These are phyloP conservation scores for Eledone cirrhosa DNA, from an alignment of 2,888 invertebrate genomes.

Conservation along the genomic window DNA sequence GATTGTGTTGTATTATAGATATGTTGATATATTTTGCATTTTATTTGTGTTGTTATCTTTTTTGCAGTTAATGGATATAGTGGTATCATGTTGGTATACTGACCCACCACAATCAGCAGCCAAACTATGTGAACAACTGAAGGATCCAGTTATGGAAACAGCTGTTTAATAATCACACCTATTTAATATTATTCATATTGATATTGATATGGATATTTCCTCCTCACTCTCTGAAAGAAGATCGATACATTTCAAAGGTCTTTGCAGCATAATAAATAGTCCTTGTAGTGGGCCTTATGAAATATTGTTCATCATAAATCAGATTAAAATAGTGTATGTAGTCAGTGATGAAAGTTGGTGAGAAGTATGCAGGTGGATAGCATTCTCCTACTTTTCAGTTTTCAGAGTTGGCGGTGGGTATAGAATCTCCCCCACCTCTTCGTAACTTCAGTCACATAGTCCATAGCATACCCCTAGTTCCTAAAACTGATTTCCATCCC, in stretches of 20 bases:
- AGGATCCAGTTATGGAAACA: constrained; percentile 56
- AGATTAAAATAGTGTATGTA: no score
- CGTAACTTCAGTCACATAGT: no score
- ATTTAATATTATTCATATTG: no score
- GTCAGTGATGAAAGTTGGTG: no score
- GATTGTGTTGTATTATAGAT: constrained; percentile 3
- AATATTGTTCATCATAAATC: no score
- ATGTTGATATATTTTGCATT: constrained; percentile 16
- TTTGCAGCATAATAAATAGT: background rate
- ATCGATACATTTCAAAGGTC: background rate
- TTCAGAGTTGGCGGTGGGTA: no score
- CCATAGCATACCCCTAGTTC: no score
- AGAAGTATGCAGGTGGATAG: no score
- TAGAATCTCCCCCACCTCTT: no score
- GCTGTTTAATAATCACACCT: constrained; percentile 39
- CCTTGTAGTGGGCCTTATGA: no score
- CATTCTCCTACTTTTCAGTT: no score
- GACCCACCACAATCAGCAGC: constrained; percentile 53
- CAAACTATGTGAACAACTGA: constrained; percentile 51
- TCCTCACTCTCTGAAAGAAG: background rate
- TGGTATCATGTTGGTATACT: constrained; percentile 53
- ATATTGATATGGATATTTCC: background rate
- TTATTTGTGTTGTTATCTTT: background rate
- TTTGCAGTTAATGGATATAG: constrained; percentile 53
- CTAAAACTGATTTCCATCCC: no score